Evolutionary conservation across 2,888 invertebrate genomes (phyloP).

Genomic region (Habrosyne pyritoides): DNA sequence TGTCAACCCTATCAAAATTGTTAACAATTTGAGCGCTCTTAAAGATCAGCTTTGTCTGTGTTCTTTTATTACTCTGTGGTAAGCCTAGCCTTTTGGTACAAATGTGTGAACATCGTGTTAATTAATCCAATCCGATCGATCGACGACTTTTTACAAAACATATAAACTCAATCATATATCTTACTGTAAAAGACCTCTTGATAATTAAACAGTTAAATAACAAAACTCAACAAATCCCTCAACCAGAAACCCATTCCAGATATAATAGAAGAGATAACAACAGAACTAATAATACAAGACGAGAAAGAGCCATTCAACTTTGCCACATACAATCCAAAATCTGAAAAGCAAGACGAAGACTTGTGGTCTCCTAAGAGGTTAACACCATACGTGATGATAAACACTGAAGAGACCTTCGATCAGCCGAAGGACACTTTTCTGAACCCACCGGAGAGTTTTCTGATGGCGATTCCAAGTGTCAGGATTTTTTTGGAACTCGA

Average conservation of each 20-base stretch:
- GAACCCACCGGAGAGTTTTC: conserved; percentile 78
- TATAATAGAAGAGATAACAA: conserved; percentile 72
- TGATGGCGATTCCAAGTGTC: conserved; percentile 82
- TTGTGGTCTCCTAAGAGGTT: conserved; percentile 89
- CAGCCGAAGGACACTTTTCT: conserved; percentile 65
- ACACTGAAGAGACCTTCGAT: conserved; percentile 59
- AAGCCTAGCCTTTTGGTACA: conserved; percentile 11
- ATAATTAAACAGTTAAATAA: too few species aligned
- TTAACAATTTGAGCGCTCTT: too few species aligned
- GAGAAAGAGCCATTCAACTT: conserved; percentile 80
- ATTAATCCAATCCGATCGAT: too few species aligned
- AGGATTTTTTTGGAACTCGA: conserved; percentile 86
- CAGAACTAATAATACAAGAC: conserved; percentile 68
- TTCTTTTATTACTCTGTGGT: too few species aligned
- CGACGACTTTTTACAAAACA: too few species aligned
- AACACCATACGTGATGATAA: conserved; percentile 56
- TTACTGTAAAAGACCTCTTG: too few species aligned
- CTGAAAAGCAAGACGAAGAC: conserved; percentile 81
- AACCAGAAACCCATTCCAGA: conserved; percentile 72
- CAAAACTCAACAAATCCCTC: too few species aligned
- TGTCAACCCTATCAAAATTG: too few species aligned
- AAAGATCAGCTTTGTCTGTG: too few species aligned
- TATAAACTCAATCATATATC: too few species aligned
- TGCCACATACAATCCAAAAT: conserved; percentile 64
- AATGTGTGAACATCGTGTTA: not conserved